These are phyloP conservation scores for Zaprionus davidi DNA, from an alignment of 1,140 invertebrate genomes.

Conservation along the genomic window DNA sequence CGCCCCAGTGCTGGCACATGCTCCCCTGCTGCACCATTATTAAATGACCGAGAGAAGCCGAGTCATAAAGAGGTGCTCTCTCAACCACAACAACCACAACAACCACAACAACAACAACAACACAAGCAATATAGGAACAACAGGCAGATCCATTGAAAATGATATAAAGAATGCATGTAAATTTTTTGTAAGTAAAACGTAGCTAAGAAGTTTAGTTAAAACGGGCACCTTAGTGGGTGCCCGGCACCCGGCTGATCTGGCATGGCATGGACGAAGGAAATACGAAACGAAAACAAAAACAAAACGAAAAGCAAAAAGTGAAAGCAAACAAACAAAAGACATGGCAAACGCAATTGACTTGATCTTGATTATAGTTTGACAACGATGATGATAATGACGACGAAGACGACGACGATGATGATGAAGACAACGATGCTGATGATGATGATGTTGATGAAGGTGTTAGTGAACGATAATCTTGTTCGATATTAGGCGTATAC, in stretches of 20 bases:
- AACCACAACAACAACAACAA: slow-evolving; percentile 53
- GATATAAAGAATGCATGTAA: slow-evolving; percentile 43
- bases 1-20: slow-evolving; percentile 69
- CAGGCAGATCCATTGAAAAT: slow-evolving; percentile 60
- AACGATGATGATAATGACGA: slow-evolving; percentile 17
- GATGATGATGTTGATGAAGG: slow-evolving; percentile 20
- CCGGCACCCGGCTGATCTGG: slow-evolving; percentile 76
- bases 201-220: slow-evolving; percentile 73
- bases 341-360: slow-evolving; percentile 35
- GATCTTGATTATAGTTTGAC: slow-evolving; percentile 41
- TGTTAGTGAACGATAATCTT: slow-evolving; percentile 29
- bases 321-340: slow-evolving; percentile 37
- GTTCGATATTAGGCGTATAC: slow-evolving; percentile 30
- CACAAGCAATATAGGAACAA: slow-evolving; percentile 61
- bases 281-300: slow-evolving; percentile 56
- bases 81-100: slow-evolving; percentile 47
- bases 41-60: slow-evolving; percentile 52
- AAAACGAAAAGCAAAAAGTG: slow-evolving; percentile 29
- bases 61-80: slow-evolving; percentile 62
- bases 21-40: slow-evolving; percentile 74
- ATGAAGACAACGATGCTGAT: slow-evolving; percentile 15
- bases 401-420: slow-evolving; percentile 11
- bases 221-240: slow-evolving; percentile 63
- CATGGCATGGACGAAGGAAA: slow-evolving; percentile 80
- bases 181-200: slow-evolving; percentile 69